Evolutionary conservation across 30 jellyfish, hydroid and myxozoan genomes (phyloP).

Genomic region (Hydra vulgaris): DNA sequence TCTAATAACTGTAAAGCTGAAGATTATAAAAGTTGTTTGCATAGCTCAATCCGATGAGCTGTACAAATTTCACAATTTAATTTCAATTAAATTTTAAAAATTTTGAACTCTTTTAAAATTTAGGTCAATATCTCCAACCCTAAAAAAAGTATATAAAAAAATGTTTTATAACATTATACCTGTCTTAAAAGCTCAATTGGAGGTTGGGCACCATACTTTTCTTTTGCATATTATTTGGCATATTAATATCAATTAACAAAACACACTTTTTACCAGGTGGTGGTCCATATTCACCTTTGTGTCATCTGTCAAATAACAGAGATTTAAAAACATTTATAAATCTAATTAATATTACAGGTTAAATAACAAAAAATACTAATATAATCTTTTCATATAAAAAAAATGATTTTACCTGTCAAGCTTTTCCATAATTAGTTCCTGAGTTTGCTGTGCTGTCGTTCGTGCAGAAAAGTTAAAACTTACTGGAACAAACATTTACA

Average conservation of each 20-base stretch:
- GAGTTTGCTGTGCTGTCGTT: slow-evolving; percentile 98
- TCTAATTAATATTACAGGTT: too few species aligned
- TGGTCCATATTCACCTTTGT: slow-evolving; percentile 96
- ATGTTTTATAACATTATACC: slow-evolving; percentile 15
- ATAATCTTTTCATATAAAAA: background rate
- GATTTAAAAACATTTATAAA: too few species aligned
- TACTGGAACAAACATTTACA: slow-evolving; percentile 72
- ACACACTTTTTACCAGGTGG: slow-evolving; percentile 99
- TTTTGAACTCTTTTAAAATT: too few species aligned
- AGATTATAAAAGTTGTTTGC: too few species aligned
- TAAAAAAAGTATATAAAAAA: background rate
- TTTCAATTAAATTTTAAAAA: too few species aligned
- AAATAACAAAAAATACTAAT: too few species aligned
- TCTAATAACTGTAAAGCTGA: slow-evolving; percentile 70
- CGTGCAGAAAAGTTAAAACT: slow-evolving; percentile 94
- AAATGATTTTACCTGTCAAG: slow-evolving; percentile 57
- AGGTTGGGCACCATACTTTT: slow-evolving; percentile 98
- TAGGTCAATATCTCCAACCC: background rate
- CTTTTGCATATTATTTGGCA: slow-evolving; percentile 99
- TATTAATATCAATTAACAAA: slow-evolving; percentile 78
- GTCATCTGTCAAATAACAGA: slow-evolving; percentile 46
- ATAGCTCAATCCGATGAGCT: too few species aligned
- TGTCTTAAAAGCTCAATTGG: slow-evolving; percentile 90
- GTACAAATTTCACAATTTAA: too few species aligned
- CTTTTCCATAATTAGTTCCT: slow-evolving; percentile 86